These are phyloP conservation scores for Arvicanthis niloticus DNA, from an alignment of 2,113 vertebrate genomes.

Conservation along the genomic window DNA sequence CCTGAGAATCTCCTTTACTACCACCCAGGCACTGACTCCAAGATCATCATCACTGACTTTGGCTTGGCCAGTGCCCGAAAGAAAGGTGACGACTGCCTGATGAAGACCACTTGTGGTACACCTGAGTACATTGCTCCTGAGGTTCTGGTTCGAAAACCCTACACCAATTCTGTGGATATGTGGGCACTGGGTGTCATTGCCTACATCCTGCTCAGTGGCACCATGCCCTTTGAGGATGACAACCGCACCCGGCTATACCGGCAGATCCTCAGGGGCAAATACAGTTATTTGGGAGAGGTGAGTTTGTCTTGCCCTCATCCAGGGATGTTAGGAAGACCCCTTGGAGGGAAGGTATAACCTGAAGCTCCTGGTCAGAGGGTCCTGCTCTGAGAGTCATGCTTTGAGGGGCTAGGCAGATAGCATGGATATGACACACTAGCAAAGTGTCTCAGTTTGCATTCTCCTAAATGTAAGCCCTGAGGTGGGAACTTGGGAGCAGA, in stretches of 20 bases:
- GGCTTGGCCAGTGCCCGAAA: constrained; percentile 97
- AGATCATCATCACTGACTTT: constrained; percentile 99
- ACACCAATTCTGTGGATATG: constrained; percentile 98
- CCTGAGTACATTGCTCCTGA: constrained; percentile 99
- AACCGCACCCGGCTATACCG: constrained; percentile 97
- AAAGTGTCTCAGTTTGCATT: constrained; percentile 1
- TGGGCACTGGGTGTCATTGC: constrained; percentile 98
- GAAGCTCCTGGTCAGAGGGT: neutral
- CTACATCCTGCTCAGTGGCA: constrained; percentile 97
- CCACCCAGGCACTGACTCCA: constrained; percentile 96
- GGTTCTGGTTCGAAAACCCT: constrained; percentile 97
- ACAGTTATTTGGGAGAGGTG: constrained; percentile 99
- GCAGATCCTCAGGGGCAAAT: constrained; percentile 99
- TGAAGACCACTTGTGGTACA: constrained; percentile 99
- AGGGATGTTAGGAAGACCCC: neutral
- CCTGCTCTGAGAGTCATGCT: neutral
- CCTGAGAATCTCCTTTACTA: constrained; percentile 99
- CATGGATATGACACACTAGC: neutral
- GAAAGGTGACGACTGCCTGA: constrained; percentile 97
- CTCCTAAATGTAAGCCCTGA: neutral
- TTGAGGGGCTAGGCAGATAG: neutral
- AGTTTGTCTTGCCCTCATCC: constrained; percentile 76
- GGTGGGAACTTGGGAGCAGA: neutral
- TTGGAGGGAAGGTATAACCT: neutral
- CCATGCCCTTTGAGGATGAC: constrained; percentile 99